A percentile compares a stretch with the other conserved stretches of the same genome.
Conservation (phyloP, 2,888 invertebrate genomes). For the Callyntrura sp. region DNA sequence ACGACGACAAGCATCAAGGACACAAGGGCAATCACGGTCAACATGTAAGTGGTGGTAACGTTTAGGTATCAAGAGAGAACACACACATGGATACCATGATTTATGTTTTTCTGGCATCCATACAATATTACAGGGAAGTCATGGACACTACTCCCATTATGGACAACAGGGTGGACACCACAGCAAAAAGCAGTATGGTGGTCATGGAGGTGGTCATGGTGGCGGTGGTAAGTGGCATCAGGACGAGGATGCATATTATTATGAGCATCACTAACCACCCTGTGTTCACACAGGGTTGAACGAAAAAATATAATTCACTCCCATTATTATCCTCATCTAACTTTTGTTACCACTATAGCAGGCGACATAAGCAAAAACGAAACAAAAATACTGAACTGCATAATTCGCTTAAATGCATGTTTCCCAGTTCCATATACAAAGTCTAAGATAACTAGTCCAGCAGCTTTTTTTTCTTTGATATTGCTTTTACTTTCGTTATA, state of each 20-base stretch:
- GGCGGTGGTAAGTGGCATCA: constrained; percentile 46
- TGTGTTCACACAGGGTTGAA: background rate
- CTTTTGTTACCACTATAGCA: too few relatives aligned
- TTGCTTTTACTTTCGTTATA: constrained; percentile 1
- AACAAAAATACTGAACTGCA: too few relatives aligned
- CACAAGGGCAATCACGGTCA: constrained; percentile 83
- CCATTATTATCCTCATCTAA: too few relatives aligned
- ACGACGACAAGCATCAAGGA: constrained; percentile 83
- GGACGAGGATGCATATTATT: background rate
- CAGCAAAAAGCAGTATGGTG: constrained; percentile 69
- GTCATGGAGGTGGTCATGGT: constrained; percentile 69
- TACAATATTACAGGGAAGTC: constrained; percentile 76
- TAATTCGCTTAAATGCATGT: too few relatives aligned
- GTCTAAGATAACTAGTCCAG: background rate
- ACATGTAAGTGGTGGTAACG: constrained; percentile 66
- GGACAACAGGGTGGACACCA: constrained; percentile 81
- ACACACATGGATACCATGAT: background rate
- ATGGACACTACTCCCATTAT: constrained; percentile 82
- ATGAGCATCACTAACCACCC: background rate
- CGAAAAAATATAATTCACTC: too few relatives aligned
- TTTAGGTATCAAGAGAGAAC: background rate
- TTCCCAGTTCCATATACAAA: too few relatives aligned
- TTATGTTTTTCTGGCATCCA: background rate
- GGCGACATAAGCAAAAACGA: too few relatives aligned
- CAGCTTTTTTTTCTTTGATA: background rate